Evolutionary conservation across 2,113 vertebrate genomes (phyloP).

Genomic region (Pyrgilauda ruficollis): DNA sequence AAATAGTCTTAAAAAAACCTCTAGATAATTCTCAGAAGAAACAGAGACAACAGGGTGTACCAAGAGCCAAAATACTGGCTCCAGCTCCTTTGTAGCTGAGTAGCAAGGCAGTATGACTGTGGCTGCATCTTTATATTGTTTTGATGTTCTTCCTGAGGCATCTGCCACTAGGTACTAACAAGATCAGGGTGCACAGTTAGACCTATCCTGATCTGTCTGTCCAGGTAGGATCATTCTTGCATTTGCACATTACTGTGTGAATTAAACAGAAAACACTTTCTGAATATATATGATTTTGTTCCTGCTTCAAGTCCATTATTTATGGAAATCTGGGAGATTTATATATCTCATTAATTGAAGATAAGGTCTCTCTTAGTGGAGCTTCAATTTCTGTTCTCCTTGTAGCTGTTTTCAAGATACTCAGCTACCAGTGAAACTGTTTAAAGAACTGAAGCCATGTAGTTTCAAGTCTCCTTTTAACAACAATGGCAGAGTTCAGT

Average conservation of each 20-base stretch:
- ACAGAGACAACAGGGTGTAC: not conserved
- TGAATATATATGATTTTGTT: not conserved
- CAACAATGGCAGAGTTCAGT: not conserved
- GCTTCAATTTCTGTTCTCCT: not conserved
- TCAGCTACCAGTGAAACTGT: not conserved
- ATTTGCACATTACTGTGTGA: not conserved
- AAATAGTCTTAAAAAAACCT: not conserved
- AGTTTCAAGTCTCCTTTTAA: constrained; percentile 37
- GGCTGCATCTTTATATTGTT: not conserved
- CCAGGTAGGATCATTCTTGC: not conserved
- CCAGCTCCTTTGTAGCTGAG: not conserved
- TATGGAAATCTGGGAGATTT: not conserved
- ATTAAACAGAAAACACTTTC: not conserved
- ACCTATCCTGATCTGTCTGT: not conserved
- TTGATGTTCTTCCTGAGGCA: not conserved
- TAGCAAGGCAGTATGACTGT: not conserved
- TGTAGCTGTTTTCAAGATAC: not conserved
- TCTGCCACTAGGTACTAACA: not conserved
- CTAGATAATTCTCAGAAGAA: not conserved
- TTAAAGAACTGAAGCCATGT: not conserved
- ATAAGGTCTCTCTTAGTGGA: not conserved
- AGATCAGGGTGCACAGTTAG: not conserved
- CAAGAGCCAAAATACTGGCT: not conserved
- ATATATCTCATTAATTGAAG: not conserved
- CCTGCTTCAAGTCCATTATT: not conserved